Evolutionary conservation across 2,113 vertebrate species (phyloP).

Genomic region (Tauraco erythrolophus): DNA sequence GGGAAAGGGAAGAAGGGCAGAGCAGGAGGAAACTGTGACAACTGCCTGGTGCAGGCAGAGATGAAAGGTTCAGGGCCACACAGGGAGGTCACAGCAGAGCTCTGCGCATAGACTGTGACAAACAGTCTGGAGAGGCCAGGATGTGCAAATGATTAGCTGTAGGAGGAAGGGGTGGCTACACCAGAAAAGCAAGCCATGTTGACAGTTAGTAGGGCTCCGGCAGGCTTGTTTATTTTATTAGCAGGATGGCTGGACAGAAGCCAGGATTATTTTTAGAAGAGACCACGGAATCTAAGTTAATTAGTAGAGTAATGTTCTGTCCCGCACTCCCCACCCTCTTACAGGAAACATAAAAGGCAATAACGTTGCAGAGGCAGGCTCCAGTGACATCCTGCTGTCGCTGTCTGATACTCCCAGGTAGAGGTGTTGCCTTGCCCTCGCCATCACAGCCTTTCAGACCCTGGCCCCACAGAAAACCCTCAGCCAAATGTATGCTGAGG

Average conservation of each 20-base stretch:
- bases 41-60: not conserved
- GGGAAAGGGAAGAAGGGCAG: slow-evolving; percentile 10
- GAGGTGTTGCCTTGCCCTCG: not conserved
- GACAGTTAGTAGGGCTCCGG: slow-evolving; percentile 16
- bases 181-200: slow-evolving; percentile 47
- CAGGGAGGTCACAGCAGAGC: not conserved
- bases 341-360: slow-evolving; percentile 58
- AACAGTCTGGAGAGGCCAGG: not conserved
- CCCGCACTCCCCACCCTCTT: slow-evolving; percentile 52
- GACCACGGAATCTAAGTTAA: slow-evolving; percentile 62
- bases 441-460: not conserved
- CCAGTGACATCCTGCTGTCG: not conserved
- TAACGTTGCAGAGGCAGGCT: not conserved
- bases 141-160: not conserved
- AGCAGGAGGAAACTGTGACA: slow-evolving; percentile 10
- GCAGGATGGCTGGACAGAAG: slow-evolving; percentile 49
- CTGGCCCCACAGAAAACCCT: not conserved
- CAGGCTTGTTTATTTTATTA: slow-evolving; percentile 78
- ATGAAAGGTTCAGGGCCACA: slow-evolving; percentile 27
- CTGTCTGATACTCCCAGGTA: not conserved
- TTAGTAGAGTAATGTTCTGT: slow-evolving; percentile 67
- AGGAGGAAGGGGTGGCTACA: slow-evolving; percentile 43
- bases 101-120: not conserved
- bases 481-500: not conserved
- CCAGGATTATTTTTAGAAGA: slow-evolving; percentile 76